Evolutionary conservation across 1,140 invertebrate species (phyloP).

Genomic region (Drosophila paulistorum): DNA sequence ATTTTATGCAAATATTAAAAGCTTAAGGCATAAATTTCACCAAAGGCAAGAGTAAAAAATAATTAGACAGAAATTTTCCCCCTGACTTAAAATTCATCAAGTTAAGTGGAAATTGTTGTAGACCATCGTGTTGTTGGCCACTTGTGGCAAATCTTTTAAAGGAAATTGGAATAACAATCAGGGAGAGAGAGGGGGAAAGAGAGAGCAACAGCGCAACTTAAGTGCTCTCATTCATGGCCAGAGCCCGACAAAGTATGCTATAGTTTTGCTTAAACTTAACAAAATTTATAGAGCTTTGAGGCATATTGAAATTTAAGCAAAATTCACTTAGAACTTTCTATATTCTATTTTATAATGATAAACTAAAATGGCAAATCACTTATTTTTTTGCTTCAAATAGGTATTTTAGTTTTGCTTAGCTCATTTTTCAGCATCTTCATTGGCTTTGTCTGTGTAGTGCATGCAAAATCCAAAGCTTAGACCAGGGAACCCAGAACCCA

Average conservation of each 20-base stretch:
- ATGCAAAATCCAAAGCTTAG: background rate
- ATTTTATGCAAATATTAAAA: conserved; percentile 8
- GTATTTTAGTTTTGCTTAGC: background rate
- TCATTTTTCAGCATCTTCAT: conserved; percentile 24
- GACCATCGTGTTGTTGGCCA: conserved; percentile 14
- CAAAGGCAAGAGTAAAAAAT: conserved; percentile 9
- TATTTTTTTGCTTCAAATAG: too few species aligned
- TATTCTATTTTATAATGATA: too few species aligned
- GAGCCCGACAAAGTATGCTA: background rate
- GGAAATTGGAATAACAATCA: conserved; percentile 60
- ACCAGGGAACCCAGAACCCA: background rate
- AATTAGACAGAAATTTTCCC: background rate
- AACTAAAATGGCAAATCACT: too few species aligned
- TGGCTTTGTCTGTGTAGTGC: background rate
- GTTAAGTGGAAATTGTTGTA: conserved; percentile 23
- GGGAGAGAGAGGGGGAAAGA: background rate
- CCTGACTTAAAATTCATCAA: conserved; percentile 41
- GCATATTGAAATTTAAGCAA: background rate
- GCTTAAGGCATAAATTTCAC: conserved; percentile 2
- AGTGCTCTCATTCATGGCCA: conserved; percentile 49
- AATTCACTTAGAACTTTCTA: background rate
- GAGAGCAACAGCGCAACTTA: conserved; percentile 47
- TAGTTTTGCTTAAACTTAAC: background rate
- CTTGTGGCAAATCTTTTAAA: conserved; percentile 40
- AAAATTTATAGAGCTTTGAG: conserved; percentile 12